Percentiles rank a stretch among this genome's conserved stretches.
phyloP scores from a whole-genome alignment of 1,140 invertebrate genomes.

The Scaptomyza hsui region DNA sequence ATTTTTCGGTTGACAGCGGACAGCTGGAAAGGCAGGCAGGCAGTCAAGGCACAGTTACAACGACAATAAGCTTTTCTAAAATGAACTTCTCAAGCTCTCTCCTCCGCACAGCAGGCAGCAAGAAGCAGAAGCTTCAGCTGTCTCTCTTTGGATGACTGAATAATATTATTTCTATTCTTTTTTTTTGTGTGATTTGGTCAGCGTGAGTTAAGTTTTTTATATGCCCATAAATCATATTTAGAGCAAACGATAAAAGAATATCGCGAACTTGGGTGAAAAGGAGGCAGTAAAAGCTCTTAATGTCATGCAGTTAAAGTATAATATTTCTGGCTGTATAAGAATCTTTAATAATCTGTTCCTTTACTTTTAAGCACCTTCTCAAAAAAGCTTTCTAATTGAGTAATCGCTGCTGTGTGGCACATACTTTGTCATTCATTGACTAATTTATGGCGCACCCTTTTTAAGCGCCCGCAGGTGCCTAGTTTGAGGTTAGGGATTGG shows the following conservation, averaged over 20 bases:
- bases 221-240: conserved; percentile 46
- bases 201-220: conserved; percentile 22
- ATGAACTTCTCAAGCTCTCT: conserved; percentile 41
- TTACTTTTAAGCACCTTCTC: not conserved
- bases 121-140: not conserved
- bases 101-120: not conserved
- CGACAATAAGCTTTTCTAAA: conserved; percentile 12
- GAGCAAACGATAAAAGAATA: conserved; percentile 12
- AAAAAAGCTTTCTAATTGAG: conserved; percentile 15
- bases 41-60: not conserved
- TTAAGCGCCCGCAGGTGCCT: not conserved
- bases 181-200: conserved; percentile 38
- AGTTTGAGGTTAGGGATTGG: too few relatives aligned
- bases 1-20: conserved; percentile 58
- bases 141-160: conserved; percentile 21
- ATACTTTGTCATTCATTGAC: conserved; percentile 32
- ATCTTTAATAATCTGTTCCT: not conserved
- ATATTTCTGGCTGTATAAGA: not conserved
- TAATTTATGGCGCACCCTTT: conserved; percentile 26
- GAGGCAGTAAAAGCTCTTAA: conserved; percentile 16
- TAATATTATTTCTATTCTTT: conserved; percentile 31
- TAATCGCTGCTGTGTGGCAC: not conserved
- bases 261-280: not conserved
- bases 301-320: not conserved
- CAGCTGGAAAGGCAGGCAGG: conserved; percentile 58